Percentiles rank a stretch among this genome's conserved stretches.
Conservation (phyloP, 2,797 vertebrate genomes). For the Xenopus petersii region DNA sequence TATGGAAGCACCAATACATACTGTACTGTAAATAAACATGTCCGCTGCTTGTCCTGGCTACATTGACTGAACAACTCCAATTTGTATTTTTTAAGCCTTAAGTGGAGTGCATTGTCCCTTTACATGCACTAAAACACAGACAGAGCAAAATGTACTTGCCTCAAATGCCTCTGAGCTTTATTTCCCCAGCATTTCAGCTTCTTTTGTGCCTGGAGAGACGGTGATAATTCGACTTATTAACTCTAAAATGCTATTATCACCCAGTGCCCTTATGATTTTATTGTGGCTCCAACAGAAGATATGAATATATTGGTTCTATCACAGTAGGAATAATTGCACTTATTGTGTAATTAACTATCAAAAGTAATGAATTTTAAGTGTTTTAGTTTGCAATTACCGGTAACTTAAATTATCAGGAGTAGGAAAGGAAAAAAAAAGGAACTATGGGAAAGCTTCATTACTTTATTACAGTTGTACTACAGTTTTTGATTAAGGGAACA, state of each 20-base stretch:
- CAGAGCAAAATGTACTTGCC: no score
- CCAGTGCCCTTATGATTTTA: background rate
- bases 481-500: constrained; percentile 61
- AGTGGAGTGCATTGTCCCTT: no score
- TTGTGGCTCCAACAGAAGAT: constrained; percentile 22
- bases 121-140: no score
- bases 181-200: background rate
- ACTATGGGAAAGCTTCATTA: constrained; percentile 58
- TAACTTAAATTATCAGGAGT: constrained; percentile 62
- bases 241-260: background rate
- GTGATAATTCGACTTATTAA: background rate
- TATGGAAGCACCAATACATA: no score
- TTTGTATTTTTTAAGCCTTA: no score
- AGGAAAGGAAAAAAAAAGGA: constrained; percentile 51
- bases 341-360: constrained; percentile 63
- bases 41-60: no score
- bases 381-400: constrained; percentile 62
- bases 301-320: constrained; percentile 57
- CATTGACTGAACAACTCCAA: no score
- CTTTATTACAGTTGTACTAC: constrained; percentile 53
- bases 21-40: no score
- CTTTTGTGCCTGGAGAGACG: background rate
- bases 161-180: no score
- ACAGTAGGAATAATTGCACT: constrained; percentile 53
- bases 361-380: constrained; percentile 60